Evolutionary conservation across 2,797 vertebrate genomes (phyloP), one percentile per base, ranked within the genome.

Genomic region (Pseudochromis fuscus): DNA sequence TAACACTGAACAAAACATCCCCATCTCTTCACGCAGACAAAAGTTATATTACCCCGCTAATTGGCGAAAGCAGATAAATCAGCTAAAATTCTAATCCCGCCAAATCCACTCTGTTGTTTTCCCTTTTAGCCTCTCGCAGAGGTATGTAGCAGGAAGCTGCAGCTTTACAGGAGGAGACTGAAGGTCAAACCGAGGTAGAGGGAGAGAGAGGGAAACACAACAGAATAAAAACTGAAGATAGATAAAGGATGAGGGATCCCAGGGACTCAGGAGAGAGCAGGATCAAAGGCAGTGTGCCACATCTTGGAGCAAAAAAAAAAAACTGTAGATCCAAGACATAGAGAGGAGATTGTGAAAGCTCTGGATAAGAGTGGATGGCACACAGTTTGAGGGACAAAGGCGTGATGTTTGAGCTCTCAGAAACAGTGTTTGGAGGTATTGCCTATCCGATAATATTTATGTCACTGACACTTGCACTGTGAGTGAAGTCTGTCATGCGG

Each of bases 41-140:
- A 69, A 63, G 28, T 69, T 59, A 48, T 59, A 72, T 62, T 53
- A 75, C 44, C 55, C 61, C 19, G 33, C 60, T 82, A 84, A 87
- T 88, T 73, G 80, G 60, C 52, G 27, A 44, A 75, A 77, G 67
- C 64, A 72, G 82, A 82, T 81, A 81, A 69, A 80, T 66, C 73
- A 60, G 72, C 46, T 63, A 53, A 76, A 82, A 72, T 74, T 68
- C 27, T 77, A 84, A 88, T 85, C 84, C 79, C 1, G 16, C 37
- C 72, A 76, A 89, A 89, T 84, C 75, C 77, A 69, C 63, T 30
- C 58, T 19, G 51, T 27, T 63, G 67, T 77, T 67, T 79, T 55
- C 28, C 35, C 61, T 59, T 50, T 45, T 55, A 58, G 72, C 28
- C 44, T 70, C 12, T 58, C 15, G 1, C 67, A 24, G 74, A 63